Base-by-base conservation (phyloP, 2,797 vertebrate genomes). In the Sebastiscus tertius region DNA sequence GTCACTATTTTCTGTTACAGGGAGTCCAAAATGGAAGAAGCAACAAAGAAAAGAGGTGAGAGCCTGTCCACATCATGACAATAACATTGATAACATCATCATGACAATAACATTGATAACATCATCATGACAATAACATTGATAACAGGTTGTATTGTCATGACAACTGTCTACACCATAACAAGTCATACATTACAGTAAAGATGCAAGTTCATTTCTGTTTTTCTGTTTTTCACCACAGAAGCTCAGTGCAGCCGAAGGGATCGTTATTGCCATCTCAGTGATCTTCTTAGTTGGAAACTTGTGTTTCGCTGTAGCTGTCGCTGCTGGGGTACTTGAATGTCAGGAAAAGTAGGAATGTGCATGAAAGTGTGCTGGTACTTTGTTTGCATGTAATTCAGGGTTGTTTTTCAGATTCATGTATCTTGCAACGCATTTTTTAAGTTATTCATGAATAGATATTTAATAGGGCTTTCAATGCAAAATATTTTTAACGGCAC, bases 41-140 rank as follows among this genome's bases (percentile, higher is more conserved):
- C 5, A 27, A 16, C 64, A 29, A 49, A 31, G 20, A 16, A 22
- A 8, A 56, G 31, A 39, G 88, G 88, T 90, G 49, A 89, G 70
- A 52, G 3, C 5, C 4, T 27, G 36, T 49, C 14, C 20, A 33
- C 3, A 29, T 58, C 5, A 33, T 60, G 29, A n/a, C 10, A 59
- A 27, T 22, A 22, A 24, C 7, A 14, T 61, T 72, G 5, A 24
- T 33, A 16, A 8, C 9, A 10, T 12, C 3, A 27, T 61, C 5
- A 33, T 60, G 29, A n/a, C 10, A 59, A 27, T 22, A 22, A 24
- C 7, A 14, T 61, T 72, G 5, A 24, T 33, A 16, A 8, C 9
- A 10, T 12, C 3, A 27, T 61, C 5, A 33, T 60, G 29, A n/a
- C 10, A 59, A 27, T 22, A 24, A 26, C 8, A 16, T 61, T 72